Evolutionary conservation across 2,113 vertebrate species (phyloP).

Genomic region (Rhabdomys dilectus): DNA sequence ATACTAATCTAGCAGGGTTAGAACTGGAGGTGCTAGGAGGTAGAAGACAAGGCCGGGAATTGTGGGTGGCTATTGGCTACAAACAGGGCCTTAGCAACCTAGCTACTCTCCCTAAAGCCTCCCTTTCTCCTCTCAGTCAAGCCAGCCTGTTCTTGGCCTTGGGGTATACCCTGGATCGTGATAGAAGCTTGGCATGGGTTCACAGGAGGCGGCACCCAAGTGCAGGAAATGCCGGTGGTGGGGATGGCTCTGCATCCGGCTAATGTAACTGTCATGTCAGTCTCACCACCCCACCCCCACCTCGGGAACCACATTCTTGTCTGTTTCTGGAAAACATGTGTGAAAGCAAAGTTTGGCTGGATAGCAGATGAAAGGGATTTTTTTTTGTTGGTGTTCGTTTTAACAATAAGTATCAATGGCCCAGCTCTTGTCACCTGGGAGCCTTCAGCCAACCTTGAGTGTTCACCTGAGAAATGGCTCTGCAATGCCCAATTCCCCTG

Average conservation of each 20-base stretch:
- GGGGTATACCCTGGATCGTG: slow-evolving; percentile 70
- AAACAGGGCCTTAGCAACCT: background rate
- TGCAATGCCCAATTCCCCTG: slow-evolving; percentile 31
- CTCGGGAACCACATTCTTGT: slow-evolving; percentile 75
- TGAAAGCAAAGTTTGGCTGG: slow-evolving; percentile 67
- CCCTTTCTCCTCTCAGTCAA: slow-evolving; percentile 40
- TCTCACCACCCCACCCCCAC: slow-evolving; percentile 21
- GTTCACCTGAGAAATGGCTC: slow-evolving; percentile 49
- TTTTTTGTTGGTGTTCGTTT: background rate
- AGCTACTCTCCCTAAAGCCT: background rate
- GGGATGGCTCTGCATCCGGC: slow-evolving; percentile 72
- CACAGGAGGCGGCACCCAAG: slow-evolving; percentile 75
- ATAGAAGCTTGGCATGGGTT: slow-evolving; percentile 75
- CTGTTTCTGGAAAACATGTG: slow-evolving; percentile 83
- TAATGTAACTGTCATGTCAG: slow-evolving; percentile 81
- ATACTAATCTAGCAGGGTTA: background rate
- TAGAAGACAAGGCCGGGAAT: background rate
- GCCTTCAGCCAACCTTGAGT: background rate
- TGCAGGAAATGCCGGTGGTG: slow-evolving; percentile 81
- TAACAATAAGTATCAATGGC: background rate
- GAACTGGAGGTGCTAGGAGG: background rate
- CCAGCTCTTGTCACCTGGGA: slow-evolving; percentile 13
- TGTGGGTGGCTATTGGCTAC: background rate
- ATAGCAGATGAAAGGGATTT: slow-evolving; percentile 57
- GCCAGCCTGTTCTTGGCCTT: slow-evolving; percentile 73